A percentile compares a stretch with the other conserved stretches of the same genome.
phyloP scores from a whole-genome alignment of 2,113 vertebrate genomes.

The Arizona elegans region DNA sequence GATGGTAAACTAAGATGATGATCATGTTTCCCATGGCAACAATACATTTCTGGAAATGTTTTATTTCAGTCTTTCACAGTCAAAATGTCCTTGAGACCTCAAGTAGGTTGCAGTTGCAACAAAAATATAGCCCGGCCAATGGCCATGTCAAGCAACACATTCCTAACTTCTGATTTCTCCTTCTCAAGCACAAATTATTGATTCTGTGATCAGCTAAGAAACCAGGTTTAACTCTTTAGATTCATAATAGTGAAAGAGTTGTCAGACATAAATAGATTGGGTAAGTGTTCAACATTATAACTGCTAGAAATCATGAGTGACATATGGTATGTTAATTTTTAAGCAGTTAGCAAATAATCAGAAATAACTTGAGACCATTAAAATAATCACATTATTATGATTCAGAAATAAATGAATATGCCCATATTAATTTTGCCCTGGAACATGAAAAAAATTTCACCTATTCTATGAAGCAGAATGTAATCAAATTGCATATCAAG shows the following conservation, averaged over 20 bases:
- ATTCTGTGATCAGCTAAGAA: background rate
- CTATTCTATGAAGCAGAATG: conserved; percentile 4
- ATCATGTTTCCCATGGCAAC: background rate
- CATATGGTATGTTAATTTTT: background rate
- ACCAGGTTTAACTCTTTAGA: background rate
- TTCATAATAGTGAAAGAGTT: background rate
- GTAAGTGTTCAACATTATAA: background rate
- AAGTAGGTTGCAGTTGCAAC: background rate
- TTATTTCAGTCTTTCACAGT: background rate
- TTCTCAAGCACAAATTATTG: background rate
- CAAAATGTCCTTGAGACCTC: background rate
- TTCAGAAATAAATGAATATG: conserved; percentile 12
- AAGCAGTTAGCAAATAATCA: background rate
- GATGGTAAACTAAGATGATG: background rate
- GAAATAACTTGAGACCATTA: background rate
- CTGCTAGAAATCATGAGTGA: background rate
- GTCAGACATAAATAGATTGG: background rate
- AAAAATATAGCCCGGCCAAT: background rate
- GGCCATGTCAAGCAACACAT: background rate
- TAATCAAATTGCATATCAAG: background rate
- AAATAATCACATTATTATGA: background rate
- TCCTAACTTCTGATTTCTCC: background rate
- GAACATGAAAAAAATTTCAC: background rate
- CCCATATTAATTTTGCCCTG: conserved; percentile 21
- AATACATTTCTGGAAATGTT: background rate